Conservation (phyloP, 2,797 vertebrate genomes). For the Pseudomugil tenellus region DNA sequence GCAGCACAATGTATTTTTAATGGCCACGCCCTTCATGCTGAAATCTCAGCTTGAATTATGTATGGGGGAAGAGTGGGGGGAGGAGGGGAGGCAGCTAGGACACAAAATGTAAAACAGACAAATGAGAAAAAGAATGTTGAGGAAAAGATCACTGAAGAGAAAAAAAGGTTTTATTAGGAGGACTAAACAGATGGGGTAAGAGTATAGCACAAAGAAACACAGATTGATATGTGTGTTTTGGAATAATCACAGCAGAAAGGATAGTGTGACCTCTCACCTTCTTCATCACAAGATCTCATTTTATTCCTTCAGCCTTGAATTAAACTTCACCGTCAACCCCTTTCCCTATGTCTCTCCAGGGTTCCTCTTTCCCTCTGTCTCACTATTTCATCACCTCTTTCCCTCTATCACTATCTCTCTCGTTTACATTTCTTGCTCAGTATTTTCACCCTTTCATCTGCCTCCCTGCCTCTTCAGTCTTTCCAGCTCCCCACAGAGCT, state of each 20-base stretch:
- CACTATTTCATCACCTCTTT: slow-evolving; percentile 61
- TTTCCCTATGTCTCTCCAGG: slow-evolving; percentile 38
- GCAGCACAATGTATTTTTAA: slow-evolving; percentile 76
- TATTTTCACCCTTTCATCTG: slow-evolving; percentile 35
- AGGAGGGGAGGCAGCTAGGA: slow-evolving; percentile 25
- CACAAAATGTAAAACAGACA: slow-evolving; percentile 22
- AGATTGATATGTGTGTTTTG: slow-evolving; percentile 34
- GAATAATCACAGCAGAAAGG: slow-evolving; percentile 56
- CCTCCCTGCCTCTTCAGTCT: slow-evolving; percentile 7
- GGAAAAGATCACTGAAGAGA: slow-evolving; percentile 34
- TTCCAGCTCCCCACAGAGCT: slow-evolving; percentile 12
- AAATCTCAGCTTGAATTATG: slow-evolving; percentile 76
- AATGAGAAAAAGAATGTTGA: slow-evolving; percentile 37
- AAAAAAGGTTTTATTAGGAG: slow-evolving; percentile 19
- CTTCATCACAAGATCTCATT: slow-evolving; percentile 52
- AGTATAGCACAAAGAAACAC: neutral
- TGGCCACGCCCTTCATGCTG: slow-evolving; percentile 66
- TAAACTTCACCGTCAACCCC: slow-evolving; percentile 51
- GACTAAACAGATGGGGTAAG: slow-evolving; percentile 23
- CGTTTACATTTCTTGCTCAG: slow-evolving; percentile 29
- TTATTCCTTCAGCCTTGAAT: slow-evolving; percentile 52
- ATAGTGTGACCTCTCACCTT: slow-evolving; percentile 51
- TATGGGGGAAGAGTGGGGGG: slow-evolving; percentile 56
- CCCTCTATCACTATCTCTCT: slow-evolving; percentile 22
- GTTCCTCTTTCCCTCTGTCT: slow-evolving; percentile 58